Conservation (phyloP, 1,140 invertebrate genomes). For the Rhagoletis pomonella region DNA sequence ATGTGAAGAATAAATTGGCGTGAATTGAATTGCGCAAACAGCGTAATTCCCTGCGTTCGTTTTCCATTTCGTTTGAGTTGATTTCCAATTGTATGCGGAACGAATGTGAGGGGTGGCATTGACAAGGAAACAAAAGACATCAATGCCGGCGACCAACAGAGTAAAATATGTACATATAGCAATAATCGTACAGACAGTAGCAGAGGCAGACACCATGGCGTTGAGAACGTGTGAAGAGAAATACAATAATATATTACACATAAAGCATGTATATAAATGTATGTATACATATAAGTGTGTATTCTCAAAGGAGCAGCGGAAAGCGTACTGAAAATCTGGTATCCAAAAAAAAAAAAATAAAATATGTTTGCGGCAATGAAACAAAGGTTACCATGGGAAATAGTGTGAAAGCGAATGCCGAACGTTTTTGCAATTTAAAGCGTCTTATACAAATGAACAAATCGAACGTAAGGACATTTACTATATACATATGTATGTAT, state of each 20-base stretch:
- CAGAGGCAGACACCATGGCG: neutral
- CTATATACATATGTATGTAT: too few relatives aligned
- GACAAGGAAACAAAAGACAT: conserved; percentile 22
- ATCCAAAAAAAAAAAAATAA: neutral
- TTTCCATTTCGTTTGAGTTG: conserved; percentile 20
- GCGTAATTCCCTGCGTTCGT: conserved; percentile 85
- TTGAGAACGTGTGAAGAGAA: neutral
- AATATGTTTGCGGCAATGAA: neutral
- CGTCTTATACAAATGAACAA: too few relatives aligned
- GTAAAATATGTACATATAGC: neutral
- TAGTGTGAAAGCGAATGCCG: neutral
- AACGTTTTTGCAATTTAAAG: neutral
- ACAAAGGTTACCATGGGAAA: conserved; percentile 16
- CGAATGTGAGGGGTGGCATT: neutral
- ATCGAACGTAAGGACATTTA: too few relatives aligned
- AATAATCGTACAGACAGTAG: neutral
- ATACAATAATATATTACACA: neutral
- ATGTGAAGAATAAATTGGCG: conserved; percentile 74
- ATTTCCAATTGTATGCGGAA: neutral
- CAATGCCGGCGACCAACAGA: neutral
- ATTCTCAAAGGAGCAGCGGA: neutral
- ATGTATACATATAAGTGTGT: neutral
- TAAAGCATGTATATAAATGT: neutral
- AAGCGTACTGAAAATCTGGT: neutral
- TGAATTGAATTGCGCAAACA: conserved; percentile 92